A percentile compares a stretch with the other conserved stretches of the same genome.
Conservation (phyloP, 2,888 invertebrate genomes). For the Rhamphomyia laevipes region DNA sequence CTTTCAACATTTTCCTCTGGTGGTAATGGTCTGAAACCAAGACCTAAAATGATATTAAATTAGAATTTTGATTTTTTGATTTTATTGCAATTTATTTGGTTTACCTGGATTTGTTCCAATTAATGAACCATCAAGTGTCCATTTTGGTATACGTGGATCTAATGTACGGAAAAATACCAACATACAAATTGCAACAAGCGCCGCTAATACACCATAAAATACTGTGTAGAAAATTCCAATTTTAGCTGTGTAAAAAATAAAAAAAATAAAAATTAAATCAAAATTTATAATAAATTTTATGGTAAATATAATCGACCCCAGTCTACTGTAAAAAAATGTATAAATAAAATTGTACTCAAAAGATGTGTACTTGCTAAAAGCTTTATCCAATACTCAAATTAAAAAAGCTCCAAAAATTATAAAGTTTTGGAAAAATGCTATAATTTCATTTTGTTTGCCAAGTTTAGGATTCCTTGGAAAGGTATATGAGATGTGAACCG, state of each 20-base stretch:
- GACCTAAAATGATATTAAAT: conserved; percentile 36
- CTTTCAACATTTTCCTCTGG: conserved; percentile 77
- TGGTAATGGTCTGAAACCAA: conserved; percentile 91
- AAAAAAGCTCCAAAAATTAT: too few species aligned
- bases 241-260: conserved; percentile 56
- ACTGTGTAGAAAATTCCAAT: conserved; percentile 89
- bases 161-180: conserved; percentile 87
- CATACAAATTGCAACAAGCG: conserved; percentile 88
- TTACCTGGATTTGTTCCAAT: conserved; percentile 86
- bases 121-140: conserved; percentile 73
- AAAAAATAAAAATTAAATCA: conserved; percentile 1
- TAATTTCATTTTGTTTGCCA: too few species aligned
- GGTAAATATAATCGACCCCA: background rate
- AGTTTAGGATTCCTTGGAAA: too few species aligned
- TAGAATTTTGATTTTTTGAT: background rate
- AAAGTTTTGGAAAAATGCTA: too few species aligned
- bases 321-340: too few species aligned
- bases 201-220: conserved; percentile 85
- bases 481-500: too few species aligned
- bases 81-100: background rate
- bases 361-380: too few species aligned
- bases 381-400: too few species aligned
- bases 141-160: conserved; percentile 80
- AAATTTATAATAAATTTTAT: background rate
- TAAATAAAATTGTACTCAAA: too few species aligned